Conservation (phyloP, 2,888 invertebrate genomes). For the Argynnis bischoffii region DNA sequence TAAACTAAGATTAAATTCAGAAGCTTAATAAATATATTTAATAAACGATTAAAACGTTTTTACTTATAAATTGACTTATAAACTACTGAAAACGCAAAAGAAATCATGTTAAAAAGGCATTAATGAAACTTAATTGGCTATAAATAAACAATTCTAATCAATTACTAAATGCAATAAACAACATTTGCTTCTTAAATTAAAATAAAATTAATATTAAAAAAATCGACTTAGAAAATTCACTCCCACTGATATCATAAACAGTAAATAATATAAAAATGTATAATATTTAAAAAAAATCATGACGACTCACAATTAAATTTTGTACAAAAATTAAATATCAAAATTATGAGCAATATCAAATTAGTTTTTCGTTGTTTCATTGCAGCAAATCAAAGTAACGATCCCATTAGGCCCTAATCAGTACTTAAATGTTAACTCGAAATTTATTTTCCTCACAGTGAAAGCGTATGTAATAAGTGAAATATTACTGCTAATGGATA, state of each 20-base stretch:
- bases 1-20: no score
- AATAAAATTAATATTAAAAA: no score
- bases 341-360: conserved; percentile 21
- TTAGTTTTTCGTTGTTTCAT: conserved; percentile 26
- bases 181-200: no score
- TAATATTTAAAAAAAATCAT: conserved; percentile 6
- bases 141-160: no score
- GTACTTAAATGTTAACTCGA: conserved; percentile 32
- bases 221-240: no score
- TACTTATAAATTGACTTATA: no score
- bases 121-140: no score
- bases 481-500: conserved; percentile 34
- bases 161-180: no score
- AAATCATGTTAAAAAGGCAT: no score
- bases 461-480: conserved; percentile 38
- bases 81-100: no score
- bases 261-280: background rate
- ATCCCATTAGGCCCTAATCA: conserved; percentile 36
- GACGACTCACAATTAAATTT: conserved; percentile 2
- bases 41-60: no score
- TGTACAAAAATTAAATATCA: conserved; percentile 2
- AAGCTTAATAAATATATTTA: no score
- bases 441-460: conserved; percentile 38
- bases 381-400: conserved; percentile 38
- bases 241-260: background rate